Evolutionary conservation across 2,113 vertebrate species (phyloP).

Genomic region (Zingel zingel): DNA sequence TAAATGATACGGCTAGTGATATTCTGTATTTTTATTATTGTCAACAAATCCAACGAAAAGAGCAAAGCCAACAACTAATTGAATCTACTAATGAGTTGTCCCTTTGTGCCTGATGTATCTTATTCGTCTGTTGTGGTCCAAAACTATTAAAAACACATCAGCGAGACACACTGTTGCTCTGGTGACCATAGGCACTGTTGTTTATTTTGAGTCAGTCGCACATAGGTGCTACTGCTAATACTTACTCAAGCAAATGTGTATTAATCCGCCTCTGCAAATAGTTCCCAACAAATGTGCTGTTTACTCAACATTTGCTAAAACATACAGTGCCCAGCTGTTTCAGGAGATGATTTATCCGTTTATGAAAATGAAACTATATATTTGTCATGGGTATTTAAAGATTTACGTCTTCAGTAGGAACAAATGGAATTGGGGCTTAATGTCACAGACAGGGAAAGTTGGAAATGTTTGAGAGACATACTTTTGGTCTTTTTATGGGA

Average conservation of each 20-base stretch:
- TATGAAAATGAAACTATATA: not conserved
- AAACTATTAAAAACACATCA: not conserved
- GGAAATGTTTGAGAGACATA: not conserved
- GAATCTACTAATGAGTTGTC: not conserved
- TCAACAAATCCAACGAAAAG: not conserved
- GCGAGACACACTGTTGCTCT: not conserved
- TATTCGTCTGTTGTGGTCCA: not conserved
- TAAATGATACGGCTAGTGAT: not conserved
- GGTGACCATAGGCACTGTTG: not conserved
- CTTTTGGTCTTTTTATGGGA: not conserved
- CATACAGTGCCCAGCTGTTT: not conserved
- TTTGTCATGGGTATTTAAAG: conserved; percentile 2
- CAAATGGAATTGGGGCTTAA: not conserved
- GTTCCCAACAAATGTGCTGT: not conserved
- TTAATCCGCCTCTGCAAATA: not conserved
- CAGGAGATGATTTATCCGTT: not conserved
- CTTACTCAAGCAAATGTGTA: not conserved
- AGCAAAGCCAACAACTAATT: not conserved
- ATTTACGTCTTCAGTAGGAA: not conserved
- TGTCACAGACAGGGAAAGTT: not conserved
- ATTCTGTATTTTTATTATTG: not conserved
- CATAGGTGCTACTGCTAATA: not conserved
- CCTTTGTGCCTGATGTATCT: not conserved
- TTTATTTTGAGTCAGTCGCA: not conserved
- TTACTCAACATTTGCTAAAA: not conserved